Evolutionary conservation across 30 jellyfish, hydroid and myxozoan genomes (phyloP).

Genomic region (Cassiopea xamachana): DNA sequence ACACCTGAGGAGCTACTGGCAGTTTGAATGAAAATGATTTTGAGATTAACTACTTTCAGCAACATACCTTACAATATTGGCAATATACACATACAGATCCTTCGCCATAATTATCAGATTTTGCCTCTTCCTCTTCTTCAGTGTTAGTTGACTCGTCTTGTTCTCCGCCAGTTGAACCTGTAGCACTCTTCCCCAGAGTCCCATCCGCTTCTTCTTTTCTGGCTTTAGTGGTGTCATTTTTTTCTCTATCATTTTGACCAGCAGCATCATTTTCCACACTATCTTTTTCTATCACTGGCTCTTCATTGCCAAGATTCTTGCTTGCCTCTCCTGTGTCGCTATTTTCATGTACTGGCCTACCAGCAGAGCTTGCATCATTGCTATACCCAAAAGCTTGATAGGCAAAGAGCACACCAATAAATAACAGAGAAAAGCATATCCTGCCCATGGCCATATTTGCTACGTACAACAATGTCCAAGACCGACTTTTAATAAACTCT

Average conservation of each 20-base stretch:
- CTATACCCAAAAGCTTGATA: background rate
- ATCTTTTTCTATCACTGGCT: background rate
- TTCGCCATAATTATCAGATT: constrained; percentile 55
- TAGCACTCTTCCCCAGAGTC: background rate
- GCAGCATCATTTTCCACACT: background rate
- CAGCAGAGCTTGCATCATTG: background rate
- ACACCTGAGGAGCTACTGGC: too few species aligned
- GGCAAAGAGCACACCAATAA: background rate
- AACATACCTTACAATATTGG: constrained; percentile 89
- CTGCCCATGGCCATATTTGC: background rate
- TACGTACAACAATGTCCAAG: too few species aligned
- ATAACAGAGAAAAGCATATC: background rate
- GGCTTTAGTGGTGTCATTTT: background rate
- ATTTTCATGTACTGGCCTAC: background rate
- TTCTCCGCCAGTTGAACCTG: background rate
- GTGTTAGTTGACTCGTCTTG: background rate
- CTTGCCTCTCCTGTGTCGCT: background rate
- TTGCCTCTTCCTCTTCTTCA: constrained; percentile 2
- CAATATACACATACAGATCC: constrained; percentile 95
- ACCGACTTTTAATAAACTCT: too few species aligned
- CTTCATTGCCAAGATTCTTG: background rate
- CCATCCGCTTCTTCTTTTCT: background rate
- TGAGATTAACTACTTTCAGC: background rate
- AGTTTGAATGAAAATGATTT: too few species aligned
- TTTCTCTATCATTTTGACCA: background rate